Evolutionary conservation across 2,888 invertebrate species (phyloP).

Genomic region (Xestia c-nigrum): DNA sequence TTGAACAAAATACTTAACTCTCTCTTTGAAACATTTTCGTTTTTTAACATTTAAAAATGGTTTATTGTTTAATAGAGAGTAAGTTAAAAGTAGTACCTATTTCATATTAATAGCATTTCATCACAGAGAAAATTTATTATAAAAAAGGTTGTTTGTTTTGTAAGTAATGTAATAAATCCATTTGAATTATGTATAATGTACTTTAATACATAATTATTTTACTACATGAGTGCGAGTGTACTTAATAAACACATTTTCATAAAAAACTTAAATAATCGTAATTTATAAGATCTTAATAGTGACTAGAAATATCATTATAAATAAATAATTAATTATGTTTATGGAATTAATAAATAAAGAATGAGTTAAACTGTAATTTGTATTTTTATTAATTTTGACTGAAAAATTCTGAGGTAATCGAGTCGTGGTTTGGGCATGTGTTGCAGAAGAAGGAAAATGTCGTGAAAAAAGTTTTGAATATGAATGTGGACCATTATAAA

Average conservation of each 20-base stretch:
- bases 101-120: neutral
- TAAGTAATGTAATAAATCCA: conserved; percentile 54
- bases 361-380: conserved; percentile 72
- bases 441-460: neutral
- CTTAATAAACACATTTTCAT: conserved; percentile 76
- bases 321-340: conserved; percentile 81
- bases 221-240: conserved; percentile 72
- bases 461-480: neutral
- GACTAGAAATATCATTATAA: conserved; percentile 81
- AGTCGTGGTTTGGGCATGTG: neutral
- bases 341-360: conserved; percentile 86
- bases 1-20: neutral
- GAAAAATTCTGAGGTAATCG: neutral
- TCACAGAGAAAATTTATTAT: neutral
- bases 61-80: conserved; percentile 22
- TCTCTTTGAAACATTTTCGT: conserved; percentile 45
- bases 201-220: conserved; percentile 48
- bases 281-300: conserved; percentile 82
- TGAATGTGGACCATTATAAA: neutral
- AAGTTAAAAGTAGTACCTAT: no score
- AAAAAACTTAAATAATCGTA: conserved; percentile 80
- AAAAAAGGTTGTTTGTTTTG: neutral
- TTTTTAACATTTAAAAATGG: conserved; percentile 64
- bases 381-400: neutral
- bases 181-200: conserved; percentile 46